Conservation (phyloP, 2,113 vertebrate species). For the Panthera leo region DNA sequence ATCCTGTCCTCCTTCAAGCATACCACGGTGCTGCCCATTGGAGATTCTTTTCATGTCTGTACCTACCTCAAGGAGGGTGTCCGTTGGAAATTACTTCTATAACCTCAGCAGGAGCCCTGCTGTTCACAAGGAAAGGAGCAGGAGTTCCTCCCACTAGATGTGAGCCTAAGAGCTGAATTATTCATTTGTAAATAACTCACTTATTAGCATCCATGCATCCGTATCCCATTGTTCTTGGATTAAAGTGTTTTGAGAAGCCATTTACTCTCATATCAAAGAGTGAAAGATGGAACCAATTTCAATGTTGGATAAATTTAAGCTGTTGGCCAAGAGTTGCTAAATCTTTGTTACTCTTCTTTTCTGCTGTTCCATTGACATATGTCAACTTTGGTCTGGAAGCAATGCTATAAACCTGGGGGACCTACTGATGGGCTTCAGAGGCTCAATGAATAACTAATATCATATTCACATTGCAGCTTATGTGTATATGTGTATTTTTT, state of each 20-base stretch:
- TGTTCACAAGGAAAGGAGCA: background rate
- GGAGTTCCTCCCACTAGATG: background rate
- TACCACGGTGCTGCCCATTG: background rate
- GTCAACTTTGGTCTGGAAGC: background rate
- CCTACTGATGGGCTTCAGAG: background rate
- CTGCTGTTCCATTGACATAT: background rate
- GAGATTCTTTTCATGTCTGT: background rate
- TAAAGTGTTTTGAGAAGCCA: background rate
- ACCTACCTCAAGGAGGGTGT: background rate
- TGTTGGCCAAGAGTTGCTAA: background rate
- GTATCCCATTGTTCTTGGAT: background rate
- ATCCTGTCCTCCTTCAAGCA: background rate
- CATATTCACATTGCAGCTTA: background rate
- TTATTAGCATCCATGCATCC: background rate
- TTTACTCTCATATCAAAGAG: background rate
- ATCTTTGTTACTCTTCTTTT: background rate
- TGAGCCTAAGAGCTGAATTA: background rate
- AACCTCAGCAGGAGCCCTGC: background rate
- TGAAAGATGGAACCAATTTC: background rate
- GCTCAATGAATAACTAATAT: background rate
- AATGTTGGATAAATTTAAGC: background rate
- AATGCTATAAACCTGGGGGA: background rate
- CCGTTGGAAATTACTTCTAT: background rate
- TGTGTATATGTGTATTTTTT: background rate
- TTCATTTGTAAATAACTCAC: background rate